Percentiles rank a stretch among this genome's conserved stretches.
These are phyloP conservation scores for Aphaenogaster ashmeadi DNA, from an alignment of 1,140 invertebrate species.

Conservation along the genomic window DNA sequence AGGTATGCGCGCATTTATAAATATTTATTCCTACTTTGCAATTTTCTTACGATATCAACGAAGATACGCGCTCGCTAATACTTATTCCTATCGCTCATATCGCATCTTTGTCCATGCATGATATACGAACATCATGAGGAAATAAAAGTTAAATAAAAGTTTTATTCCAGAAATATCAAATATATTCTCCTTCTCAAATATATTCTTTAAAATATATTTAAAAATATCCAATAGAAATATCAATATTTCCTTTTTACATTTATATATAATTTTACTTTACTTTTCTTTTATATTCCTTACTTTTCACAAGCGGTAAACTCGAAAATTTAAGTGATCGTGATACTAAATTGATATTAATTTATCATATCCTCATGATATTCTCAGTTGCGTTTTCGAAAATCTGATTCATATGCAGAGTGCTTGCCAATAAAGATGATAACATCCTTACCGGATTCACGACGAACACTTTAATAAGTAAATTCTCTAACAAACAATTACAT, in stretches of 20 bases:
- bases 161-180: not conserved
- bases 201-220: not conserved
- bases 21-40: not conserved
- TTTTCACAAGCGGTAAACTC: not conserved
- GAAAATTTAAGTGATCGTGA: not conserved
- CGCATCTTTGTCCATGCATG: not conserved
- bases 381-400: not conserved
- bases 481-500: not conserved
- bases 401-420: not conserved
- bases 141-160: not conserved
- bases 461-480: not conserved
- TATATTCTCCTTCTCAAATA: not conserved
- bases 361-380: not conserved
- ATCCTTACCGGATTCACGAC: not conserved
- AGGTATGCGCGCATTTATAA: constrained; percentile 18
- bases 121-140: not conserved
- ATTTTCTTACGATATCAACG: not conserved
- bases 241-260: not conserved
- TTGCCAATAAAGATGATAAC: not conserved
- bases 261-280: not conserved
- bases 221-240: not conserved
- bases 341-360: not conserved
- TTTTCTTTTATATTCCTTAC: not conserved
- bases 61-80: not conserved
- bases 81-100: not conserved